These are phyloP conservation scores for Cerceris rybyensis DNA, from an alignment of 2,888 invertebrate genomes.

Conservation along the genomic window DNA sequence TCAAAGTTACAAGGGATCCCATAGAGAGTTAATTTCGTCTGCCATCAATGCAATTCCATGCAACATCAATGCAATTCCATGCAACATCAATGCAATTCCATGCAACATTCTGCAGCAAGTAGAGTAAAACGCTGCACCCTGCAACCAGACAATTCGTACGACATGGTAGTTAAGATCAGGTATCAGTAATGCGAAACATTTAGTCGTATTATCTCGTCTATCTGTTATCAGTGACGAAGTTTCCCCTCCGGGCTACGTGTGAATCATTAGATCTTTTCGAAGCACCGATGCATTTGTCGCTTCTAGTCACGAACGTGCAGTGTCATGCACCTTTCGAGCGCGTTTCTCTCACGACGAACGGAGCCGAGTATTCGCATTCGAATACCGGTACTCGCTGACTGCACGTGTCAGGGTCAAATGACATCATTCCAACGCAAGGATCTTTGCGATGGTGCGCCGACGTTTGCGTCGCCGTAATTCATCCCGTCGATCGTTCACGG, in stretches of 20 bases:
- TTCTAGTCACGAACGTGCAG: conserved; percentile 27
- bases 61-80: no score
- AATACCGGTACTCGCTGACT: conserved; percentile 62
- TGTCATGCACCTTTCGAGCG: conserved; percentile 62
- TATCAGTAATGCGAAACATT: neutral
- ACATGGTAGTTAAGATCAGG: no score
- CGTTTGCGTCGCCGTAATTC: conserved; percentile 56
- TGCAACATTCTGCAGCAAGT: no score
- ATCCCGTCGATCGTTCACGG: conserved; percentile 54
- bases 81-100: no score
- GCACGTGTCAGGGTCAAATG: conserved; percentile 72
- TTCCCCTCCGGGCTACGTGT: neutral
- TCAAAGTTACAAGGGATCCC: no score
- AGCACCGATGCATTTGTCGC: conserved; percentile 9
- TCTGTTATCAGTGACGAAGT: neutral
- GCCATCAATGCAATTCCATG: no score
- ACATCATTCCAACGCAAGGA: conserved; percentile 72
- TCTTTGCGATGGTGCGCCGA: conserved; percentile 45
- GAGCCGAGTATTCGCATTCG: conserved; percentile 49
- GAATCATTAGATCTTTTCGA: conserved; percentile 33
- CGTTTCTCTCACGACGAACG: conserved; percentile 38
- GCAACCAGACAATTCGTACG: no score
- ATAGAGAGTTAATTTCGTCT: no score
- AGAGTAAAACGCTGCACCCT: no score
- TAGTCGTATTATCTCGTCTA: neutral